Evolutionary conservation across 2,888 invertebrate genomes (phyloP).

Genomic region (Neoascia interrupta): DNA sequence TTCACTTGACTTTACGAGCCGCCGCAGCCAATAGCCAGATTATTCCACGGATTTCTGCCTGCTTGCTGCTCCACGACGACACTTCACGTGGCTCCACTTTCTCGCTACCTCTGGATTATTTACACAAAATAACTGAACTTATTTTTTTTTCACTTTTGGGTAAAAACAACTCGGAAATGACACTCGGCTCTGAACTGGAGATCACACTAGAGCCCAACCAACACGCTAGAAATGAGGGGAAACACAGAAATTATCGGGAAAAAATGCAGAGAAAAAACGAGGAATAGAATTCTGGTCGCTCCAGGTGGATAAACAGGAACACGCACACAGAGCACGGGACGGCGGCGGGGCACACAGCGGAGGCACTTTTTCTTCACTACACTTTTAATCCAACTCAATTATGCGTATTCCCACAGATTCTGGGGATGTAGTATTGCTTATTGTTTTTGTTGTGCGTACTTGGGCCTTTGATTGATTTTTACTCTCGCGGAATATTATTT

Average conservation of each 20-base stretch:
- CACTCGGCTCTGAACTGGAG: slow-evolving; percentile 32
- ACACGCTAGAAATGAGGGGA: neutral
- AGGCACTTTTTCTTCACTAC: slow-evolving; percentile 18
- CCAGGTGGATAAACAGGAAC: slow-evolving; percentile 16
- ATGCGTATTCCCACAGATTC: slow-evolving; percentile 1
- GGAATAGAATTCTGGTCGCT: slow-evolving; percentile 23
- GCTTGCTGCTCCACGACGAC: slow-evolving; percentile 2
- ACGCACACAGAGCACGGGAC: slow-evolving; percentile 7
- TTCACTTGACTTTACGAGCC: slow-evolving; percentile 74
- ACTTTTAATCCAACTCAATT: neutral
- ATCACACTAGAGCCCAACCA: slow-evolving; percentile 58
- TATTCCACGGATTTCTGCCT: slow-evolving; percentile 40
- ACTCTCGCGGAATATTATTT: slow-evolving; percentile 9
- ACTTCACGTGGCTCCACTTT: slow-evolving; percentile 48
- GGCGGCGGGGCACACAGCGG: neutral
- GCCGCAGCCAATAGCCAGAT: slow-evolving; percentile 43
- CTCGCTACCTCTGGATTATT: slow-evolving; percentile 38
- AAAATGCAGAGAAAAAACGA: slow-evolving; percentile 1
- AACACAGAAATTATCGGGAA: slow-evolving; percentile 25
- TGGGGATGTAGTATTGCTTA: neutral
- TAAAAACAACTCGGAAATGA: slow-evolving; percentile 13
- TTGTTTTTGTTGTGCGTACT: slow-evolving; percentile 15
- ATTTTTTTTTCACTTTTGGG: slow-evolving; percentile 13
- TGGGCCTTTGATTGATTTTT: slow-evolving; percentile 22
- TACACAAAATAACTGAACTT: slow-evolving; percentile 40